Percentiles rank a stretch among this genome's conserved stretches.
Conservation (phyloP, 2,797 vertebrate genomes). For the Nasua narica region DNA sequence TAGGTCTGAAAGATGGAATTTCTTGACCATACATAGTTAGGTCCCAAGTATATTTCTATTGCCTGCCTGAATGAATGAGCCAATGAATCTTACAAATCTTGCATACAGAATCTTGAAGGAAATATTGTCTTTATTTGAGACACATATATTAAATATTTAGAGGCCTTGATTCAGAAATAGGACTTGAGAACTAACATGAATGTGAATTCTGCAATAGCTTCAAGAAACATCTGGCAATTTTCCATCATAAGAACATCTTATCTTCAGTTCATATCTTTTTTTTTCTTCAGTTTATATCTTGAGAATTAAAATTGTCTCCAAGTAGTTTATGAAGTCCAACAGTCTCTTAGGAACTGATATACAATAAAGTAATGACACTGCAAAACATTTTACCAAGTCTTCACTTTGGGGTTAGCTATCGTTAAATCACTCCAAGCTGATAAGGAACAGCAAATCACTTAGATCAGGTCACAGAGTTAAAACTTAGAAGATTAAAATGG, state of each 20-base stretch:
- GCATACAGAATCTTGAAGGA: background rate
- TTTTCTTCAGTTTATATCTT: background rate
- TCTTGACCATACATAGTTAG: background rate
- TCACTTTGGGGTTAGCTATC: background rate
- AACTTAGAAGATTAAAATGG: background rate
- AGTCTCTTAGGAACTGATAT: background rate
- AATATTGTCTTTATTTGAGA: background rate
- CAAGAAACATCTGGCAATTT: background rate
- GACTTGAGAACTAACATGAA: background rate
- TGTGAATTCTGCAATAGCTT: background rate
- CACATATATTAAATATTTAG: conserved; percentile 30
- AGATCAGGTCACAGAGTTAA: background rate
- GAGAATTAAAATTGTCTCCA: conserved; percentile 13
- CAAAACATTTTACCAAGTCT: background rate
- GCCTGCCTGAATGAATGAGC: background rate
- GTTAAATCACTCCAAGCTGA: background rate
- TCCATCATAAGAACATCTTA: background rate
- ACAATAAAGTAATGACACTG: background rate
- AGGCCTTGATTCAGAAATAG: conserved; percentile 10
- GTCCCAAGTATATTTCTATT: background rate
- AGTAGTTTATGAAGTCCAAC: background rate
- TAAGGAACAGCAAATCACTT: background rate
- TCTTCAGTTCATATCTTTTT: background rate
- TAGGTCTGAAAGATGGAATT: background rate
- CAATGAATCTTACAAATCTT: background rate